phyloP scores from a whole-genome alignment of 2,797 vertebrate genomes.

The Morus bassanus region DNA sequence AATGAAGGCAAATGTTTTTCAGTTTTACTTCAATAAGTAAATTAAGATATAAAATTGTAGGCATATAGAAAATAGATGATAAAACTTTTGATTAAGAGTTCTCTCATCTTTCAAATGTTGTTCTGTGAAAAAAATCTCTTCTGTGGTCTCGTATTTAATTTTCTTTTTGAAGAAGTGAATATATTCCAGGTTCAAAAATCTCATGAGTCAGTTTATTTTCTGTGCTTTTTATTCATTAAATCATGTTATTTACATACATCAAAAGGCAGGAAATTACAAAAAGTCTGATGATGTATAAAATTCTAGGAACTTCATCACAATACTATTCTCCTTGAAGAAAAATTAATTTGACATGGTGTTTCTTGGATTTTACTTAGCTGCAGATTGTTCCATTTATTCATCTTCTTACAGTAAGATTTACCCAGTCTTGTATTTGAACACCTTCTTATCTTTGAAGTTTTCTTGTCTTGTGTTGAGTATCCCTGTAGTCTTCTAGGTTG shows the following conservation, averaged over 20 bases:
- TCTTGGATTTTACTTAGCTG: neutral
- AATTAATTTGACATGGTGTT: neutral
- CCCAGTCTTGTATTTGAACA: neutral
- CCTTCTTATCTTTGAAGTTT: neutral
- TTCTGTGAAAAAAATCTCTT: neutral
- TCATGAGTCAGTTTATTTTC: neutral
- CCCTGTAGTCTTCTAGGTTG: neutral
- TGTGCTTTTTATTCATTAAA: neutral
- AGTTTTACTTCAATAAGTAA: neutral
- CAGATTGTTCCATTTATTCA: neutral
- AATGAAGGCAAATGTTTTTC: neutral
- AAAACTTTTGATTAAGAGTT: neutral
- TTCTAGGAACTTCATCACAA: neutral
- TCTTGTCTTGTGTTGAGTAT: rapidly evolving
- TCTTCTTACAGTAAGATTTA: neutral
- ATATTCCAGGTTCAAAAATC: neutral
- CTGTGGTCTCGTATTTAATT: neutral
- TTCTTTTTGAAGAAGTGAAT: neutral
- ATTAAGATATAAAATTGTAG: neutral
- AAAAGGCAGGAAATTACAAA: neutral
- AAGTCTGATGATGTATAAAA: neutral
- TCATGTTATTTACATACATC: neutral
- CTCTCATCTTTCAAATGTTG: neutral
- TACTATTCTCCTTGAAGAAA: neutral
- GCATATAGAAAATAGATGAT: neutral